Conservation (phyloP, 92 coral and sea anemone genomes). For the Ricordea florida region DNA sequence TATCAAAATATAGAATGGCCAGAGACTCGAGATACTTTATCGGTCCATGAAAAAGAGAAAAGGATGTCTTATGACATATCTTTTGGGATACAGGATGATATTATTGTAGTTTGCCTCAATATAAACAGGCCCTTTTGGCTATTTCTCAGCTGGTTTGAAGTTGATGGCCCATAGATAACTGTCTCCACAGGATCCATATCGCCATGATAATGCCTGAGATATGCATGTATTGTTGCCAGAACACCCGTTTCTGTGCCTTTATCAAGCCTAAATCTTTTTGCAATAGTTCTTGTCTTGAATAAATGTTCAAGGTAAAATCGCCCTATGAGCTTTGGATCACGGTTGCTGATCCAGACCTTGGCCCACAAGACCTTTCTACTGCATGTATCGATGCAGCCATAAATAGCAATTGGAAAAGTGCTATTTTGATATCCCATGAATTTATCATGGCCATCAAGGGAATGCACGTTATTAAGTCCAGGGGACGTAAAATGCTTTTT, state of each 20-base stretch:
- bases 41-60: too few species aligned
- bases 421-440: constrained; percentile 44
- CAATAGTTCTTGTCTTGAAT: constrained; percentile 33
- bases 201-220: constrained; percentile 45
- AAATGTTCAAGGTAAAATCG: constrained; percentile 54
- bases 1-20: too few species aligned
- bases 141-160: constrained; percentile 54
- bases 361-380: constrained; percentile 53
- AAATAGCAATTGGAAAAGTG: constrained; percentile 48
- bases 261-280: constrained; percentile 28
- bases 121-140: too few species aligned
- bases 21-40: too few species aligned
- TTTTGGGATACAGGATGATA: too few species aligned
- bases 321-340: constrained; percentile 54
- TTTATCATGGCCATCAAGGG: constrained; percentile 51
- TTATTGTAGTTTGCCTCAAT: too few species aligned
- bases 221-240: constrained; percentile 58
- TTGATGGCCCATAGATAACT: constrained; percentile 58
- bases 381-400: constrained; percentile 58
- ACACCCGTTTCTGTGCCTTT: constrained; percentile 42
- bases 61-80: too few species aligned
- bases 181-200: constrained; percentile 54
- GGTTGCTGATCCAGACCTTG: constrained; percentile 52
- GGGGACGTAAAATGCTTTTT: constrained; percentile 56
- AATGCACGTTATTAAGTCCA: constrained; percentile 38